Base-by-base conservation (phyloP, 2,797 vertebrate genomes). In the Protosalanx chinensis region DNA sequence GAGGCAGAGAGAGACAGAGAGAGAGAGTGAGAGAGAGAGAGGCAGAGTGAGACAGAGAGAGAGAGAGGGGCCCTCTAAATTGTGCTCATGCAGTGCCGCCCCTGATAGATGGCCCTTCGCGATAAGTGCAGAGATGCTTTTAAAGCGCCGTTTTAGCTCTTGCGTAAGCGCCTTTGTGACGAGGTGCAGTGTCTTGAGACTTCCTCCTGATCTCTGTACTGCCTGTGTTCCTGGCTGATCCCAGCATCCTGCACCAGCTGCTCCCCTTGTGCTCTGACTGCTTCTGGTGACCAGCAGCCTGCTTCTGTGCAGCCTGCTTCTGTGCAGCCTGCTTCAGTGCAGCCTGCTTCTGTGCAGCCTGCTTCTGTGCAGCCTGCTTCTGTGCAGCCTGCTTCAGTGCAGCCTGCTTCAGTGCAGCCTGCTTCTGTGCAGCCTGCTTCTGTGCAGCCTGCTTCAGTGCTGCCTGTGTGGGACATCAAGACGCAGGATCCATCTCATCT, bases 71-170 rank as follows among this genome's bases (percentile, higher is more conserved):
- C 62, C 23, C 0, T 12, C 7, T 37, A 61, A 49, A 78, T 49
- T 62, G 70, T 59, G 23, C 1, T 84, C 74, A 79, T 49, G 68
- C 65, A 82, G 82, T 46, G 23, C 51, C 0, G 13, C 5, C 0
- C 64, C 76, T 78, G 81, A 85, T 73, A 70, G 80, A 79, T 59
- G 66, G 10, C 53, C 0, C 5, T 72, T 71, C 74, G 56, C 32
- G 32, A 70, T 57, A 41, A 68, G 71, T 33, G 67, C 6, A 3
- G 71, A 53, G 76, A 80, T 75, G 85, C 83, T 83, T 81, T 82
- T 72, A 78, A 78, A 72, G 2, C 32, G 12, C 32, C 29, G 15
- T 76, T 77, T 67, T 67, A 75, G 23, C 33, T 3, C 46, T 88
- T 86, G 67, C 57, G n/a, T 79, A 88, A 88, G 70, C 2, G 27